Evolutionary conservation across 2,797 vertebrate species (phyloP).

Genomic region (Limosa lapponica): DNA sequence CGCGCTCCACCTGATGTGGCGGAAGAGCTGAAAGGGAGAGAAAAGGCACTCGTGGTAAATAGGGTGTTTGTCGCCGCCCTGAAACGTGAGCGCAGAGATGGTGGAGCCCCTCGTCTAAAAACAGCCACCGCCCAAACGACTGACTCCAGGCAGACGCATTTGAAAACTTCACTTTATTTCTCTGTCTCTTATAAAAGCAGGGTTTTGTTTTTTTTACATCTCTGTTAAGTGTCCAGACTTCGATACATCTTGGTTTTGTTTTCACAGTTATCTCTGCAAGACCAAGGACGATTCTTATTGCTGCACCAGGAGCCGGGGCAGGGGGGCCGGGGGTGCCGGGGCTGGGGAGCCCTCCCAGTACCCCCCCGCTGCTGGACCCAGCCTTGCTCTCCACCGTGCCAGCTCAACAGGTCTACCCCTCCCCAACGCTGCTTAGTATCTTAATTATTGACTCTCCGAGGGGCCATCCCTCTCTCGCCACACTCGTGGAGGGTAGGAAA

Average conservation of each 20-base stretch:
- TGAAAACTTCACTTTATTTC: constrained; percentile 81
- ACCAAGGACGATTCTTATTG: constrained; percentile 75
- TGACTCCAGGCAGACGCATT: constrained; percentile 11
- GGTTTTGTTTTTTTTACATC: constrained; percentile 38
- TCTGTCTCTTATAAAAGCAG: constrained; percentile 68
- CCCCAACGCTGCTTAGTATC: neutral
- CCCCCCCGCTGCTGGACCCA: neutral
- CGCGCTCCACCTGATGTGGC: neutral
- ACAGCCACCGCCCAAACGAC: neutral
- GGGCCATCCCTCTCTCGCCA: neutral
- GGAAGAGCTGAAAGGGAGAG: neutral
- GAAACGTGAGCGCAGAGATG: neutral
- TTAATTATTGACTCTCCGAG: neutral
- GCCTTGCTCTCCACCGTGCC: neutral
- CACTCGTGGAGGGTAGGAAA: neutral
- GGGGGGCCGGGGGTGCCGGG: neutral
- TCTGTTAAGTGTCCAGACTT: constrained; percentile 66
- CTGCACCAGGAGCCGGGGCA: constrained; percentile 47
- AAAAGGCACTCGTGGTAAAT: fast-evolving
- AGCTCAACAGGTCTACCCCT: neutral
- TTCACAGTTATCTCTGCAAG: constrained; percentile 81
- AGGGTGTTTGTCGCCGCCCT: neutral
- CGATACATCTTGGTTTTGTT: constrained; percentile 56
- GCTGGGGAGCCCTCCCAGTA: neutral
- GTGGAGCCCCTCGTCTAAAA: neutral